A percentile compares a stretch with the other conserved stretches of the same genome.
Evolutionary conservation across 2,113 vertebrate species (phyloP).

Genomic region (Stigmatopora argus): DNA sequence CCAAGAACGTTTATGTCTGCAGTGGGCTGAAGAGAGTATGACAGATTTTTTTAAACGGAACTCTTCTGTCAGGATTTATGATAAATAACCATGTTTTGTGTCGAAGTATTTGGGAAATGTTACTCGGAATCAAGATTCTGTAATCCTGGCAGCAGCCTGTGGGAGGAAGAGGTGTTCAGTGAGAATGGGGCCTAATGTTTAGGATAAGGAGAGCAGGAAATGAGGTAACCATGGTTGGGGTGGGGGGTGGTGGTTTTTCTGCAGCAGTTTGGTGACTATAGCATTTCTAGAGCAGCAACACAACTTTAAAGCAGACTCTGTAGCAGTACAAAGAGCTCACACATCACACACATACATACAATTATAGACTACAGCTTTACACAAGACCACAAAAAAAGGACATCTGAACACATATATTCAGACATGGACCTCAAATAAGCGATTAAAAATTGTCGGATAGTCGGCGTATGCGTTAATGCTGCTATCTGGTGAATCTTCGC

Average conservation of each 20-base stretch:
- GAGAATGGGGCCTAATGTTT: conserved; percentile 36
- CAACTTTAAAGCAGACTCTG: conserved; percentile 27
- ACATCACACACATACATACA: conserved; percentile 41
- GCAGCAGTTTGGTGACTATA: conserved; percentile 52
- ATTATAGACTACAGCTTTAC: conserved; percentile 19
- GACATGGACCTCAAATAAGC: conserved; percentile 53
- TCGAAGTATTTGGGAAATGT: conserved; percentile 14
- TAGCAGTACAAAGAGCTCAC: conserved; percentile 33
- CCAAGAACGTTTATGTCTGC: conserved; percentile 14
- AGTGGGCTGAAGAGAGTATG: conserved; percentile 8
- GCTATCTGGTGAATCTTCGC: no score
- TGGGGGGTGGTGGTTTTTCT: conserved; percentile 20
- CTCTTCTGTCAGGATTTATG: background rate
- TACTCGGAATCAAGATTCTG: conserved; percentile 17
- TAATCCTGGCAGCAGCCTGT: conserved; percentile 34
- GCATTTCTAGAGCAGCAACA: conserved; percentile 61
- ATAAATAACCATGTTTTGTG: conserved; percentile 12
- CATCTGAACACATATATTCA: conserved; percentile 54
- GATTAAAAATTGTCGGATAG: conserved; percentile 16
- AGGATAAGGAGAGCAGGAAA: conserved; percentile 61
- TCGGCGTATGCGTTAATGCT: background rate
- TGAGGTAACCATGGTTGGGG: conserved; percentile 45
- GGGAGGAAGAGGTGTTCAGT: conserved; percentile 39
- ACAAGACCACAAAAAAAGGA: conserved; percentile 29
- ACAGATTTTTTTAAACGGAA: background rate